Evolutionary conservation across 2,113 vertebrate species (phyloP).

Genomic region (Penelope pileata): DNA sequence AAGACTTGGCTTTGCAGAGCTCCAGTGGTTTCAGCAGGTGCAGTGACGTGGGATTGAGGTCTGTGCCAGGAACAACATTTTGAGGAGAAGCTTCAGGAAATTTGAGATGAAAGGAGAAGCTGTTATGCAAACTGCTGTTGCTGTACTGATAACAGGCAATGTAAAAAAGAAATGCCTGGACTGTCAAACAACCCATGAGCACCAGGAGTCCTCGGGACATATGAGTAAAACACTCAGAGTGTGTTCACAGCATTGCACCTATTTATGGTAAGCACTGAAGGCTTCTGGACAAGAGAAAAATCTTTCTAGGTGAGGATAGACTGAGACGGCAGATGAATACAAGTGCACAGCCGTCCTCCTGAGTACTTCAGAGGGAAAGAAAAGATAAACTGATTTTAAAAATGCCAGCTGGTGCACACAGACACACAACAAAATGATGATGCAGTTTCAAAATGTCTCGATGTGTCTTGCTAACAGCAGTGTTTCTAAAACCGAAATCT

Average conservation of each 20-base stretch:
- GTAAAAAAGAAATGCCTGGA: slow-evolving; percentile 4
- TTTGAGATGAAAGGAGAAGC: not conserved
- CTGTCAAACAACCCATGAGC: not conserved
- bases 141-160: slow-evolving; percentile 6
- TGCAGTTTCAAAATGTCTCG: not conserved
- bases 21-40: not conserved
- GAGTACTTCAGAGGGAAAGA: not conserved
- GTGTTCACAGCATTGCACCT: not conserved
- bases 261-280: not conserved
- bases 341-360: not conserved
- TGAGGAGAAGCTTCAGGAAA: not conserved
- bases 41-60: not conserved
- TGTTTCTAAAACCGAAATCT: slow-evolving; percentile 3
- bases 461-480: not conserved
- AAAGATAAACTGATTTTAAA: not conserved
- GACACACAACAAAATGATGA: not conserved
- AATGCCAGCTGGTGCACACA: not conserved
- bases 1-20: not conserved
- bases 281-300: not conserved
- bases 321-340: not conserved
- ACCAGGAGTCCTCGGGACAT: not conserved
- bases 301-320: not conserved
- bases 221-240: not conserved
- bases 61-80: not conserved
- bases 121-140: slow-evolving; percentile 14